These are phyloP conservation scores for Bubo bubo DNA, from an alignment of 2,113 vertebrate genomes.

Conservation along the genomic window DNA sequence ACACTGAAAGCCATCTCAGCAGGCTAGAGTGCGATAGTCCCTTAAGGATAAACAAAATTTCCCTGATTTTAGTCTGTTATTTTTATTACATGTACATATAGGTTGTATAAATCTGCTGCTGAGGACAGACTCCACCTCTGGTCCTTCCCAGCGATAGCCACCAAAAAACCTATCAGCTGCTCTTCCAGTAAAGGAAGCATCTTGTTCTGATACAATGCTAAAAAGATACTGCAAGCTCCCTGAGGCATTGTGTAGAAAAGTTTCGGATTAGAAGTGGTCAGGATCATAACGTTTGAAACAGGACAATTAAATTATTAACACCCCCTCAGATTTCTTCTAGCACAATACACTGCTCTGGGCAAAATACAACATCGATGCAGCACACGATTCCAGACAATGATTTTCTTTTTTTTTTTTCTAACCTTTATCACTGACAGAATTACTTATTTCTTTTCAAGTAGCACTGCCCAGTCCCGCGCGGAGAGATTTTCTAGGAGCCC, in stretches of 20 bases:
- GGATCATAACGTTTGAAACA: background rate
- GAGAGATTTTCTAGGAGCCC: background rate
- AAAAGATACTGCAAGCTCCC: background rate
- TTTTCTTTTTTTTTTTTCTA: too few relatives aligned
- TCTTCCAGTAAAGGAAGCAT: background rate
- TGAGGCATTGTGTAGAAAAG: background rate
- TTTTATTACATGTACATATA: background rate
- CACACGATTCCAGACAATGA: background rate
- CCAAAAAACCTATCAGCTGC: background rate
- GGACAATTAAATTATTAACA: background rate
- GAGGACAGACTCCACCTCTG: background rate
- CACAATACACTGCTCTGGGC: background rate
- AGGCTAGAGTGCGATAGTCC: background rate
- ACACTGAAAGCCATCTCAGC: background rate
- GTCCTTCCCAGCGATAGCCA: background rate
- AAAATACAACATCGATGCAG: background rate
- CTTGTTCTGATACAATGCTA: background rate
- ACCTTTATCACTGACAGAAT: background rate
- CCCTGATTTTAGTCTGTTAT: background rate
- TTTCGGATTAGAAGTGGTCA: background rate
- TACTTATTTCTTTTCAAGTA: background rate
- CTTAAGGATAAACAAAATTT: background rate
- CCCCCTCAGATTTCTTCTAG: background rate
- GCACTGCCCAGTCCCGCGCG: rapidly evolving
- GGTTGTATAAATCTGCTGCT: background rate